Evolutionary conservation across 2,888 invertebrate genomes (phyloP), one percentile per base, ranked within the genome.

Genomic region (Ophioninae sp.): DNA sequence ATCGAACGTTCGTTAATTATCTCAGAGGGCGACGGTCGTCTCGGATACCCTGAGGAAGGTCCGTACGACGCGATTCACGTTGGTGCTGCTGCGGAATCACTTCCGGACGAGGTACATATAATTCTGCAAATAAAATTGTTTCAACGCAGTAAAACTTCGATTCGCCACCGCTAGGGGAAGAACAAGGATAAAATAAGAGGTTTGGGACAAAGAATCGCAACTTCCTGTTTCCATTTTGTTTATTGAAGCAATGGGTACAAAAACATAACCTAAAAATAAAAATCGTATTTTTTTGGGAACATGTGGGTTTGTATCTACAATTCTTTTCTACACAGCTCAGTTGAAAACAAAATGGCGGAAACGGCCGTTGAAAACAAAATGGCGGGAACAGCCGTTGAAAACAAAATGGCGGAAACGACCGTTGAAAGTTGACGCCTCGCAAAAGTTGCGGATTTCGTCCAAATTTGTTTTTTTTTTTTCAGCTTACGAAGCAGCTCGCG

Each of bases 21-120:
- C 82, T 86, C 88, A 96, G 96, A 95, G 93, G 98, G 98, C 68
- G 99, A 99, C 94, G 98, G 99, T 17, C 94, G 98, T 83, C 93
- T 95, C 88, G 99, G 99, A 58, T 95, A 95, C 90, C 93, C 95
- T 6, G 94, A 94, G 75, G 95, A 95, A 85, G 97, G 96, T 0
- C 98, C 98, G 0, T 99, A 96, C 92, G 96, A 98, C 94, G 98
- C 98, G 22, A 99, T 99, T 87, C 98, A 99, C 93, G 98, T 98
- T 41, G 98, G 98, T 74, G 98, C 98, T 13, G 98, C 98, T 22
- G 96, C 98, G 8, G 95, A 97, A 0, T 94, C 94, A 69, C 94
- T 97, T 80, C 98, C 98, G 51, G 94, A 96, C 92, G 95, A 95
- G 88, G 95, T 97, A 91, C 30, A 58, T 8, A 22, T 56, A 30